Base-by-base conservation (phyloP, 2,888 invertebrate genomes). In the Drosophila histrio region DNA sequence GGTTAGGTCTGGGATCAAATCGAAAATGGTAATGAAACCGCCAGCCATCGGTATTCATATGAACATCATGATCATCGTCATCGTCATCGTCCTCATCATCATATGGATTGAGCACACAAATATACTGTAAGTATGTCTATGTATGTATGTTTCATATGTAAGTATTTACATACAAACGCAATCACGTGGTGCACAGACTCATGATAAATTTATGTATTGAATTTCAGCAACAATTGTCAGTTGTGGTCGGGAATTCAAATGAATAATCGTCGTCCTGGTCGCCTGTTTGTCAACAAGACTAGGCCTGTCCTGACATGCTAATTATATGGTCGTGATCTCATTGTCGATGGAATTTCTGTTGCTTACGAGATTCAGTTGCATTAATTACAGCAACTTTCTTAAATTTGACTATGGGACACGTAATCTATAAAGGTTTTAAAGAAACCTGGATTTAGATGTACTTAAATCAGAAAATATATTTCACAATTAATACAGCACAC, bases 11-110 rank as follows among this genome's bases (percentile, higher is more conserved):
- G 63, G 59, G 46, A 77, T 78, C 84, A 52, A 69, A 69, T 78
- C 69, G 56, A 73, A 65, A 43, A 74, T 60, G 62, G 57, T 74
- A 73, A 80, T 69, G 74, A 68, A 59, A 46, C 28, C 15, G 15
- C 1, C 21, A 49, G 61, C 9, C 30, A 60, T 49, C 36, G 32
- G 1, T 28, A 53, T 43, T 21, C 19, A 19, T 36, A 52, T 38
- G 38, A 38, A 17, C 22, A 8, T 21, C n/a, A 21, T n/a, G 13
- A 61, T 1, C 26, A 28, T 9, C 26, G 9, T 9, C 26, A 28
- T 28, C 26, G 9, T 9, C 15, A 26, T 15, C 24, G 9, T 24
- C 15, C 47, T 28, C 13, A 26, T 50, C 24, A 17, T 32, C 59
- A 65, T 59, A 43, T 58, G 41, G 54, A 17, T 34, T 46, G 19